These are phyloP conservation scores for Cochlearius cochlearius DNA, from an alignment of 2,113 vertebrate genomes.

Conservation along the genomic window DNA sequence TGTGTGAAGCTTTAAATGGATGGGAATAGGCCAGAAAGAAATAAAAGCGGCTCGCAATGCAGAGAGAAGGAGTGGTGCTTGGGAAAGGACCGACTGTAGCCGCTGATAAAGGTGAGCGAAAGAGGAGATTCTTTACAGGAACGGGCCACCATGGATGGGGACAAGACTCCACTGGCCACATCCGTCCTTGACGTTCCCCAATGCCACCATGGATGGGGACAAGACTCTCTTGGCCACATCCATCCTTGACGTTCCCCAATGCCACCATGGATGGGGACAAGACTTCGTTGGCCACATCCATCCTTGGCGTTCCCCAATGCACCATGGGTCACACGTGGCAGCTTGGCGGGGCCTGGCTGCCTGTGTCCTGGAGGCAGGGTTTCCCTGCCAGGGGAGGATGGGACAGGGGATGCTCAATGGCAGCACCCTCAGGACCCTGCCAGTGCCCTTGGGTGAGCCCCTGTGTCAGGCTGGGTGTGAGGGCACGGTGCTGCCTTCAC, in stretches of 20 bases:
- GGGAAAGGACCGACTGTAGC: not conserved
- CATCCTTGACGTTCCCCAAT: not conserved
- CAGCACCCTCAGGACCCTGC: not conserved
- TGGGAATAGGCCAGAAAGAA: not conserved
- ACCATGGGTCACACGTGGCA: not conserved
- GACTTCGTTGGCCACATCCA: not conserved
- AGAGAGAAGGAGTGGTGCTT: not conserved
- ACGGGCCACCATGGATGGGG: fast-evolving
- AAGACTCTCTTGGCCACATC: not conserved
- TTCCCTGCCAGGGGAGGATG: not conserved
- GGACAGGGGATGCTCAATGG: not conserved
- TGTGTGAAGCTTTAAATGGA: not conserved
- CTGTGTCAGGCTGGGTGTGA: fast-evolving
- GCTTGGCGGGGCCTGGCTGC: not conserved
- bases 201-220: not conserved
- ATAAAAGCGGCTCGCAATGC: not conserved
- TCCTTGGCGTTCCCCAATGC: not conserved
- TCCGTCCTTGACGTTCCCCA: not conserved
- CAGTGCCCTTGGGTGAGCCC: not conserved
- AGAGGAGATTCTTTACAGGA: not conserved
- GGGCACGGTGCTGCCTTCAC: not conserved
- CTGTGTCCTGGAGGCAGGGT: not conserved
- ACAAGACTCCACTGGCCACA: not conserved
- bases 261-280: not conserved
- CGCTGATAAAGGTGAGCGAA: not conserved